These are phyloP conservation scores for Erebia ligea DNA, from an alignment of 2,888 invertebrate genomes.

Conservation along the genomic window DNA sequence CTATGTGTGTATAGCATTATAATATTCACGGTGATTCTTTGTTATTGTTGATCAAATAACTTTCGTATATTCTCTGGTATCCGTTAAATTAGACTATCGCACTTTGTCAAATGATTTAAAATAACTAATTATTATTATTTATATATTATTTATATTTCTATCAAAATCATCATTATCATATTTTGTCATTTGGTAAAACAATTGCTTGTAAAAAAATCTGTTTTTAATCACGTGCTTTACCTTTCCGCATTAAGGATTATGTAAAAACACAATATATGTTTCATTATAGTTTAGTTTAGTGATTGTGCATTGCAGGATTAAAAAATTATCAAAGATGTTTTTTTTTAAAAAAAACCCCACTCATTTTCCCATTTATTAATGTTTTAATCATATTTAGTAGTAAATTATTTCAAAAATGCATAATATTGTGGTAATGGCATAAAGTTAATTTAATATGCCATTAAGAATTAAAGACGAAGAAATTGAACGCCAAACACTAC, in stretches of 20 bases:
- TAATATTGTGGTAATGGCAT: too few species aligned
- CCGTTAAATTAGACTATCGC: too few species aligned
- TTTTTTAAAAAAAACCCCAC: too few species aligned
- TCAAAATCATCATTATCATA: neutral
- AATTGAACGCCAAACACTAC: neutral
- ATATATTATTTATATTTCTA: neutral
- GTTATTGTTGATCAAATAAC: neutral
- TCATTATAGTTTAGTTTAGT: too few species aligned
- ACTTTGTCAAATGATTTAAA: neutral
- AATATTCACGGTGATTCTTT: neutral
- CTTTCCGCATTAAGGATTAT: too few species aligned
- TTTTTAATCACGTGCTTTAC: neutral
- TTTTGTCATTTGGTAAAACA: conserved; percentile 3
- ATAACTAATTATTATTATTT: neutral
- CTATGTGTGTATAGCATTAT: neutral
- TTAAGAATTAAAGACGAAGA: too few species aligned
- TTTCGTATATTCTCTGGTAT: neutral
- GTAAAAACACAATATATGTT: too few species aligned
- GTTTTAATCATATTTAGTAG: too few species aligned
- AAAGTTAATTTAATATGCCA: neutral
- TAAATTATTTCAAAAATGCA: too few species aligned
- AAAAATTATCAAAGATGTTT: too few species aligned
- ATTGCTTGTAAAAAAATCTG: neutral
- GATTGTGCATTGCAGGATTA: too few species aligned
- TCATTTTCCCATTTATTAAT: too few species aligned